A percentile compares a stretch with the other conserved stretches of the same genome.
These are phyloP conservation scores for Dromococcyx pavoninus DNA, from an alignment of 2,797 vertebrate genomes.

Conservation along the genomic window DNA sequence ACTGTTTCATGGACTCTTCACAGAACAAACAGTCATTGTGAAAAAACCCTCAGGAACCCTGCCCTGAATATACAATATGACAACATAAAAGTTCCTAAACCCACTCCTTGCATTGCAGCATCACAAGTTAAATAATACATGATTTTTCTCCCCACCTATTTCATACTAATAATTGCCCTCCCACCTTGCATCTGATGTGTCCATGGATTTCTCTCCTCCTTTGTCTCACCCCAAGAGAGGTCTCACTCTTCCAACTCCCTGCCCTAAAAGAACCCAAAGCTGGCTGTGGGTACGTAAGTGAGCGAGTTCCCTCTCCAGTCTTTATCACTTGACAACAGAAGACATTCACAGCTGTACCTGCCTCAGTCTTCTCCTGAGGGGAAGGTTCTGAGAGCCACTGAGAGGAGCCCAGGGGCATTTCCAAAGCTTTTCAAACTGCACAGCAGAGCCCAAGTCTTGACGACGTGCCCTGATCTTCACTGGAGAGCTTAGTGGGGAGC, in stretches of 20 bases:
- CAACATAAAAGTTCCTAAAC: background rate
- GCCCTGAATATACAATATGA: background rate
- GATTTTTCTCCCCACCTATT: background rate
- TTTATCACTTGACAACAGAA: background rate
- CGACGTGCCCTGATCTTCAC: background rate
- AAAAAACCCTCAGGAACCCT: background rate
- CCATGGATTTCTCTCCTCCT: background rate
- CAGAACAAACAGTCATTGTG: background rate
- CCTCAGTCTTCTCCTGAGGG: background rate
- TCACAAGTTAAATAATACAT: background rate
- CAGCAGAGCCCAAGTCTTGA: background rate
- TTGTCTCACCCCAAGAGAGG: background rate
- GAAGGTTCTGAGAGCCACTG: background rate
- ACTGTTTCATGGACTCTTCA: background rate
- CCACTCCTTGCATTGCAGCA: background rate
- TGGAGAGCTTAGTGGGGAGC: background rate
- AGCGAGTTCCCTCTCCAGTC: background rate
- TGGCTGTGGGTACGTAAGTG: too few species aligned
- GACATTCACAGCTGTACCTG: background rate
- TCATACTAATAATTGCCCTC: background rate
- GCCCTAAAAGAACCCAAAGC: background rate
- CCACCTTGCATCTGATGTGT: background rate
- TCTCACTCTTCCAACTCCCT: background rate
- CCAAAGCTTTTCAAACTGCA: background rate
- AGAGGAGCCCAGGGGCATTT: background rate